Percentiles rank a stretch among this genome's conserved stretches.
phyloP scores from a whole-genome alignment of 2,113 vertebrate species.

The Pogonocichla stellata region DNA sequence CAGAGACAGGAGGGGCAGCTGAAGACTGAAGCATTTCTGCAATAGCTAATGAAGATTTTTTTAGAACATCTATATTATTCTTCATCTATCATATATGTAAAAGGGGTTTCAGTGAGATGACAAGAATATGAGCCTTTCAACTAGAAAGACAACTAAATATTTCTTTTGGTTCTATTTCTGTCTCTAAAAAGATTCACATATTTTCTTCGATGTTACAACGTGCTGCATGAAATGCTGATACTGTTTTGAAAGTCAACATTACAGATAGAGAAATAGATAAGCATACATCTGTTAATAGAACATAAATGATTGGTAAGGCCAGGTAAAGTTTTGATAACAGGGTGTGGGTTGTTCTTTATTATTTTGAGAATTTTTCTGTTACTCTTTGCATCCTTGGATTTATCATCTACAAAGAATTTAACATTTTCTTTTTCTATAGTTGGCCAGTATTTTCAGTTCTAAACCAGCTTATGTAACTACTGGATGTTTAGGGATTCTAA shows the following conservation, averaged over 20 bases:
- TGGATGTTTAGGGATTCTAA: not conserved
- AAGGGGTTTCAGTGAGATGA: not conserved
- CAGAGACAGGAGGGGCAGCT: not conserved
- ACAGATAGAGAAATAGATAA: not conserved
- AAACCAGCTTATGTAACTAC: not conserved
- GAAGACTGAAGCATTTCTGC: not conserved
- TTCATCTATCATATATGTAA: not conserved
- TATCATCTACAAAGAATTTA: not conserved
- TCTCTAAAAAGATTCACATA: rapidly evolving
- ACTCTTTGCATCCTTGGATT: not conserved
- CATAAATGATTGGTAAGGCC: rapidly evolving
- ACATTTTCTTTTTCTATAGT: not conserved
- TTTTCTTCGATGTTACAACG: not conserved
- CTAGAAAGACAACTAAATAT: not conserved
- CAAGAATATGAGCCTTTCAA: not conserved
- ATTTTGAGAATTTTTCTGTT: not conserved
- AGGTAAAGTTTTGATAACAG: not conserved
- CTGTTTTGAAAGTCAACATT: not conserved
- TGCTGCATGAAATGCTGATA: not conserved
- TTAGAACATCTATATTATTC: not conserved
- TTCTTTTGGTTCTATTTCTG: not conserved
- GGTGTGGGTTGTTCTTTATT: rapidly evolving
- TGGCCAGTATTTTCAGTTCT: not conserved
- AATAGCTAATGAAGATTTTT: not conserved
- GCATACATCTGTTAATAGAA: not conserved